These are phyloP conservation scores for Andrena minutula DNA, from an alignment of 2,888 invertebrate genomes.

Conservation along the genomic window DNA sequence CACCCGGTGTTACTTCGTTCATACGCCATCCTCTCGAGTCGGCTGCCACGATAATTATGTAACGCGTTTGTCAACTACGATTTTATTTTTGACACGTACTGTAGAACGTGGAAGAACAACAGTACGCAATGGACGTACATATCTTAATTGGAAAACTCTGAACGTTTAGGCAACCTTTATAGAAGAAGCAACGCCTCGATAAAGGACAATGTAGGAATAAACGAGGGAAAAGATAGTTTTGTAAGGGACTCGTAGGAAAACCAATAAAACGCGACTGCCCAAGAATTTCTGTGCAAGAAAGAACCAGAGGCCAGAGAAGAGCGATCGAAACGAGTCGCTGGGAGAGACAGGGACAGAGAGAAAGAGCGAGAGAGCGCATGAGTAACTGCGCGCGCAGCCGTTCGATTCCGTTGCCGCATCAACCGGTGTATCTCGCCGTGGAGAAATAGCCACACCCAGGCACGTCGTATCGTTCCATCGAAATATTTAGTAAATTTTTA, in stretches of 20 bases:
- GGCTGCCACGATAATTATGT: conserved; percentile 32
- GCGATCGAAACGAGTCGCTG: neutral
- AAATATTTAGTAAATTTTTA: conserved; percentile 19
- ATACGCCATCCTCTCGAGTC: neutral
- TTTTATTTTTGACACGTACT: neutral
- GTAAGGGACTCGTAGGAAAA: neutral
- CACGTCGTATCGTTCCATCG: neutral
- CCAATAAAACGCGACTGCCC: neutral
- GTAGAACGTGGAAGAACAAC: neutral
- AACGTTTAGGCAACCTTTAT: neutral
- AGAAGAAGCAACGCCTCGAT: neutral
- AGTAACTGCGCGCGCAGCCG: conserved; percentile 82
- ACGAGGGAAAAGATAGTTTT: neutral
- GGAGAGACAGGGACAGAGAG: conserved; percentile 17
- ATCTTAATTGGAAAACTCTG: neutral
- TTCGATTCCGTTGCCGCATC: conserved; percentile 82
- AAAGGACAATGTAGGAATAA: neutral
- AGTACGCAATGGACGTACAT: neutral
- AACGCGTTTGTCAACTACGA: neutral
- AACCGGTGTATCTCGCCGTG: conserved; percentile 73
- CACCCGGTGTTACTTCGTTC: conserved; percentile 19
- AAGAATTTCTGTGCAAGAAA: conserved; percentile 24
- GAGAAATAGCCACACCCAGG: conserved; percentile 80
- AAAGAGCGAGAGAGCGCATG: conserved; percentile 3
- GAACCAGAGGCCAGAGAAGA: neutral